Percentiles rank a stretch among this genome's conserved stretches.
These are phyloP conservation scores for Epinephelus malabaricus DNA, from an alignment of 2,797 vertebrate genomes.

Conservation along the genomic window DNA sequence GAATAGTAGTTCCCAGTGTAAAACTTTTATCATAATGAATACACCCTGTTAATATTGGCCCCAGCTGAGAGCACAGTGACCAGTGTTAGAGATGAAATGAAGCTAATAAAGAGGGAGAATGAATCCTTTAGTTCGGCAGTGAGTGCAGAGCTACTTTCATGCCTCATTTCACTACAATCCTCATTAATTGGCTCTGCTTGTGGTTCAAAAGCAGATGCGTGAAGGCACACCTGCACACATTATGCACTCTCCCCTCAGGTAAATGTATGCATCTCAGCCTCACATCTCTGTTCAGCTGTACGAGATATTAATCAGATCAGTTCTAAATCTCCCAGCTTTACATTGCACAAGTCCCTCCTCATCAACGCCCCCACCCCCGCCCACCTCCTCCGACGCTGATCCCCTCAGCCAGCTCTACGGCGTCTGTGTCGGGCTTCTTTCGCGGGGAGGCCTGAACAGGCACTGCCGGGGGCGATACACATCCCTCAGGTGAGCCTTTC, in stretches of 20 bases:
- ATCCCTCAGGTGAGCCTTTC: conserved; percentile 88
- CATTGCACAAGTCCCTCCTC: conserved; percentile 45
- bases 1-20: not conserved
- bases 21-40: conserved; percentile 19
- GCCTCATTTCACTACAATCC: conserved; percentile 63
- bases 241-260: conserved; percentile 47
- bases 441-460: conserved; percentile 75
- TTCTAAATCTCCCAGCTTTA: conserved; percentile 77
- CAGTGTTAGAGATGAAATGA: conserved; percentile 28
- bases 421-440: conserved; percentile 70
- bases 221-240: conserved; percentile 35
- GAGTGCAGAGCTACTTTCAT: conserved; percentile 55
- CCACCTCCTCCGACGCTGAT: conserved; percentile 35
- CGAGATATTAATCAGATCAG: conserved; percentile 78
- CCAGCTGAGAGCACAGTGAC: not conserved
- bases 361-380: not conserved
- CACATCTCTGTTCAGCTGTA: conserved; percentile 54
- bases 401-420: conserved; percentile 51
- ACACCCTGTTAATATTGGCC: not conserved
- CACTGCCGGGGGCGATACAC: conserved; percentile 87
- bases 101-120: conserved; percentile 39
- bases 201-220: conserved; percentile 44
- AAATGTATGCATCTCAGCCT: conserved; percentile 36
- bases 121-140: conserved; percentile 36
- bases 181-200: conserved; percentile 74